phyloP scores from a whole-genome alignment of 2,797 vertebrate species.

The Myiothlypis coronata region DNA sequence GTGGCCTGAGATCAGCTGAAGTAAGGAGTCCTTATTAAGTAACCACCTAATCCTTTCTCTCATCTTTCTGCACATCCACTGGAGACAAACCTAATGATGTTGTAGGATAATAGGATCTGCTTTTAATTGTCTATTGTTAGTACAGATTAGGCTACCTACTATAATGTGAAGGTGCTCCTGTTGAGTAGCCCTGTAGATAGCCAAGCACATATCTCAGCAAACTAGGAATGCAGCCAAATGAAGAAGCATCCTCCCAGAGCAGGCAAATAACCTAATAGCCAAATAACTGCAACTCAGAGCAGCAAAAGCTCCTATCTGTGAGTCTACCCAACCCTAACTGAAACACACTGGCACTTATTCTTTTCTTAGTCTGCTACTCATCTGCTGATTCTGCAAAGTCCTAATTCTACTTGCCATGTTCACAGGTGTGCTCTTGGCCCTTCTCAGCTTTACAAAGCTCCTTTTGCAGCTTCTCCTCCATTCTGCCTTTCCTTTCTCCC shows the following conservation, averaged over 20 bases:
- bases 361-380: not conserved
- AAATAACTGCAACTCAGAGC: not conserved
- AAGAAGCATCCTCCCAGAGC: not conserved
- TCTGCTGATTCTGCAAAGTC: not conserved
- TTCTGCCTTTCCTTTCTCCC: not conserved
- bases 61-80: not conserved
- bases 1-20: not conserved
- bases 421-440: not conserved
- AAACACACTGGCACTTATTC: not conserved
- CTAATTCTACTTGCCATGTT: not conserved
- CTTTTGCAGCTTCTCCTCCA: not conserved
- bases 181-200: not conserved
- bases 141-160: not conserved
- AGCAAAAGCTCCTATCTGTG: not conserved
- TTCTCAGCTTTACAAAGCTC: not conserved
- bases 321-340: not conserved
- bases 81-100: not conserved
- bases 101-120: not conserved
- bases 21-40: not conserved
- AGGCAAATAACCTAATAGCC: not conserved
- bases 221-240: not conserved
- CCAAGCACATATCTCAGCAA: not conserved
- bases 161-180: not conserved
- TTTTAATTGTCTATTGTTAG: not conserved
- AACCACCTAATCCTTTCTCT: not conserved